Base-by-base conservation (phyloP, 2,797 vertebrate genomes). In the Knipowitschia caucasica region DNA sequence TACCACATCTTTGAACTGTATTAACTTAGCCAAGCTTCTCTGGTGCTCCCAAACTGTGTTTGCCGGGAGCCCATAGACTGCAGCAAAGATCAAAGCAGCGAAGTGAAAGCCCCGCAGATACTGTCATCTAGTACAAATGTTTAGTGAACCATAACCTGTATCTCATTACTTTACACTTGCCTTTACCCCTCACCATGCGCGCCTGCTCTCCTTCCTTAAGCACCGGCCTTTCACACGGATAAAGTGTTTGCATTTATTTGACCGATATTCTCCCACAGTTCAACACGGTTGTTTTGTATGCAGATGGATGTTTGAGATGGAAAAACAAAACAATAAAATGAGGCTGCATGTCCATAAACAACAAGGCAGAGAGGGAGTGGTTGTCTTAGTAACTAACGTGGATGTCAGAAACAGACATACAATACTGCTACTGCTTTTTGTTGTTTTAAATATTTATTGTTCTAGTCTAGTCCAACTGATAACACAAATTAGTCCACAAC, bases 91-190 rank as follows among this genome's bases (percentile, higher is more conserved):
- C 83, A 87, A 87, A 89, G 85, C 71, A 49, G 59, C 34, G 71
- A 66, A 71, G 69, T 73, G 56, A 74, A 85, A 84, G 76, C 83
- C 71, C 75, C 68, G 71, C 64, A 83, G 77, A 85, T 75, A 78
- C 81, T 78, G 84, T 83, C 83, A 84, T 83, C 67, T 54, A 80
- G 73, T 71, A 82, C 83, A 82, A 83, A 85, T 83, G 71, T 82
- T 85, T 83, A 82, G 73, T 75, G 68, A 82, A 82, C 77, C 68
- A 29, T 73, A 74, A 74, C 72, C 56, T 80, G 77, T 76, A 78
- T 86, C 63, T 77, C 77, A 82, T 80, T 84, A 82, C 71, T 78
- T 40, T 58, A 67, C 60, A 68, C 65, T 70, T 60, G 55, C 39
- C 53, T 77, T 73, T 67, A 51, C 57, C 68, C 30, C 67, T 69